Percentiles rank a stretch among this genome's conserved stretches.
phyloP scores from a whole-genome alignment of 2,888 invertebrate species.

The Rhorus exstirpatorius region DNA sequence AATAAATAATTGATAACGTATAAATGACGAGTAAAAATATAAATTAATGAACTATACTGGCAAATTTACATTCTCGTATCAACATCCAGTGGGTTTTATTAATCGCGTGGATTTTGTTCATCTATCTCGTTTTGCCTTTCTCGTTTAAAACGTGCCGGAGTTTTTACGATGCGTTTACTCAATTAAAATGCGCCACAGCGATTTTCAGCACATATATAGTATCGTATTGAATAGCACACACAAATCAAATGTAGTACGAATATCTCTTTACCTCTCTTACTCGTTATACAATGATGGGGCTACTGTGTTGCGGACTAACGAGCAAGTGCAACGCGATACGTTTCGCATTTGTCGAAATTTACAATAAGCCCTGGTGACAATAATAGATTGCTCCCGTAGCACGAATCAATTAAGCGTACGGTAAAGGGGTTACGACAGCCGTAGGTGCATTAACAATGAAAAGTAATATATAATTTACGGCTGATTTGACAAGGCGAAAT shows the following conservation, averaged over 20 bases:
- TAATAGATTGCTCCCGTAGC: constrained; percentile 74
- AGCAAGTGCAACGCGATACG: constrained; percentile 28
- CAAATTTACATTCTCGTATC: constrained; percentile 35
- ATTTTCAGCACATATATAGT: constrained; percentile 4
- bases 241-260: constrained; percentile 10
- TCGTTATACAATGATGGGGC: not conserved
- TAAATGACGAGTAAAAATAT: not conserved
- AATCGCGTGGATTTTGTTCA: constrained; percentile 39
- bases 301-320: constrained; percentile 20
- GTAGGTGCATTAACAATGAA: constrained; percentile 71
- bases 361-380: constrained; percentile 72
- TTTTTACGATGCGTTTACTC: constrained; percentile 58
- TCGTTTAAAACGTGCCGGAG: constrained; percentile 23
- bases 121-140: constrained; percentile 47
- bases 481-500: constrained; percentile 22
- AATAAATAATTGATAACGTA: constrained; percentile 9
- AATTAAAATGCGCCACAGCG: constrained; percentile 67
- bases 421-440: constrained; percentile 65
- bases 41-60: constrained; percentile 48
- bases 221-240: constrained; percentile 12
- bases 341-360: constrained; percentile 66
- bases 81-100: constrained; percentile 26
- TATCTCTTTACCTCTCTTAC: not conserved
- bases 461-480: constrained; percentile 70
- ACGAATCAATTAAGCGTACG: constrained; percentile 78